These are phyloP conservation scores for Hippopotamyrus pictus DNA, from an alignment of 2,797 vertebrate species.

Conservation along the genomic window DNA sequence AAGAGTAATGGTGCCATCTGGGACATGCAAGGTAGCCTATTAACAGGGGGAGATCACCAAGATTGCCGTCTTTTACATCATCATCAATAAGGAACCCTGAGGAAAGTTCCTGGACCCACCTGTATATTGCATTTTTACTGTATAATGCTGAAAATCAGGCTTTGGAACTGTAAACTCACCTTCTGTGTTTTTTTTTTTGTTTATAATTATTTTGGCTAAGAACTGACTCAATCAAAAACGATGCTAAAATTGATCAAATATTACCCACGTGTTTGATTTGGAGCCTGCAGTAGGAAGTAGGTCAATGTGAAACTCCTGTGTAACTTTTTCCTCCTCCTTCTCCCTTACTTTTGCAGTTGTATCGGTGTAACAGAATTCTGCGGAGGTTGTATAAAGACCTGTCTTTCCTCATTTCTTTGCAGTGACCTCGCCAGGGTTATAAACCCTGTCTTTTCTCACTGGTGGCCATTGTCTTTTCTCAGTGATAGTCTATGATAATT, in stretches of 20 bases:
- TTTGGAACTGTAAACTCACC: not conserved
- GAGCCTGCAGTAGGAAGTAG: not conserved
- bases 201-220: not conserved
- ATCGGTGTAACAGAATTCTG: not conserved
- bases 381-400: constrained; percentile 33
- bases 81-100: not conserved
- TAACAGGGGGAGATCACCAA: not conserved
- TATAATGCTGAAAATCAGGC: not conserved
- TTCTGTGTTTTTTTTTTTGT: not conserved
- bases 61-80: not conserved
- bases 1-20: not conserved
- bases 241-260: not conserved
- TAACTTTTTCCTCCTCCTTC: not conserved
- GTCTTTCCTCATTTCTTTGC: not conserved
- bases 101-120: not conserved
- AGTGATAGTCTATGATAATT: not conserved
- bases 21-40: not conserved
- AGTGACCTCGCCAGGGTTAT: not conserved
- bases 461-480: not conserved
- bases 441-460: not conserved
- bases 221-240: not conserved
- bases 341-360: not conserved
- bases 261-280: not conserved
- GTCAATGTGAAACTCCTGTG: not conserved
- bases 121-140: not conserved